Conservation (phyloP, 2,113 vertebrate species). For the Clupea harengus region DNA sequence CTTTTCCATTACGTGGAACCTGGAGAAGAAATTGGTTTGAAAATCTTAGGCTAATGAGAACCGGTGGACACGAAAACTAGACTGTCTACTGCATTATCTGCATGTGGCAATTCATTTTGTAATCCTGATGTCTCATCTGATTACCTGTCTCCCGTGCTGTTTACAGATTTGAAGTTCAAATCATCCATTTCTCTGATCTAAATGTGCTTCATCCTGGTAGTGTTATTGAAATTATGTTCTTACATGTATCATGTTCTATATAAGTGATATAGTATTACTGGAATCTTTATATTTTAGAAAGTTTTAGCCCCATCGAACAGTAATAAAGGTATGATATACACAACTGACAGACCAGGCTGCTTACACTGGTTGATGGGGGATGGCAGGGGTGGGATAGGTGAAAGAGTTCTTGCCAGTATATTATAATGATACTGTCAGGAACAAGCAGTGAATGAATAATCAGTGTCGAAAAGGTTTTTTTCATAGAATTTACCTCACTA, state of each 20-base stretch:
- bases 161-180: background rate
- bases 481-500: too few species aligned
- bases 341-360: background rate
- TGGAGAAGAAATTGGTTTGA: background rate
- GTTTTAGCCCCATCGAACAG: background rate
- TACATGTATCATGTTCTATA: too few species aligned
- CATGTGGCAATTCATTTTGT: background rate
- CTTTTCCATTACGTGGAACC: background rate
- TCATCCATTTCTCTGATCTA: background rate
- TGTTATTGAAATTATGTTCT: background rate
- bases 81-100: background rate
- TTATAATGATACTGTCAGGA: background rate
- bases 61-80: background rate
- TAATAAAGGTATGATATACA: background rate
- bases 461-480: too few species aligned
- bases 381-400: slow-evolving; percentile 3
- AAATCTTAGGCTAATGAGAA: background rate
- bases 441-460: background rate
- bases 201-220: background rate
- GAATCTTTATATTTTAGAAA: background rate
- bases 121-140: background rate
- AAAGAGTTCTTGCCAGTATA: too few species aligned
- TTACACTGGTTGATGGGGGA: background rate
- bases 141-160: background rate
- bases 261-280: too few species aligned